Percentiles rank a stretch among this genome's conserved stretches.
These are phyloP conservation scores for Nycticorax nycticorax DNA, from an alignment of 2,113 vertebrate species.

Conservation along the genomic window DNA sequence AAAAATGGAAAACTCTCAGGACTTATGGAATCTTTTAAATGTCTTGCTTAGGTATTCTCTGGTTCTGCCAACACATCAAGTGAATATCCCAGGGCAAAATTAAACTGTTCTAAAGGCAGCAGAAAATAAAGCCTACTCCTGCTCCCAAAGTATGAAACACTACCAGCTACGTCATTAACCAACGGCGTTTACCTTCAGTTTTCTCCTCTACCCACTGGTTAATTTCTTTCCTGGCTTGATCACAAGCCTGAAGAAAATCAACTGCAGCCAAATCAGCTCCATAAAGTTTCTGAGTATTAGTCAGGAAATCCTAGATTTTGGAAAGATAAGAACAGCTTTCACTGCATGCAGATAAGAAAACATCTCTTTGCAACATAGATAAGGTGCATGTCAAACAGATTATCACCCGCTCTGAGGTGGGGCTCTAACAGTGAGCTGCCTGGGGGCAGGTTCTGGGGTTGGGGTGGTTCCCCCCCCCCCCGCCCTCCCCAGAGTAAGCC, in stretches of 20 bases:
- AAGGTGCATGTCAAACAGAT: not conserved
- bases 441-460: not conserved
- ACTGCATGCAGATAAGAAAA: not conserved
- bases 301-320: conserved; percentile 81
- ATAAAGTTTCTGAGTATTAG: conserved; percentile 82
- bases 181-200: conserved; percentile 81
- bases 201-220: conserved; percentile 90
- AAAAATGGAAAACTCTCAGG: not conserved
- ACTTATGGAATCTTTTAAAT: not conserved
- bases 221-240: conserved; percentile 80
- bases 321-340: not conserved
- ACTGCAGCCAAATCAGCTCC: conserved; percentile 83
- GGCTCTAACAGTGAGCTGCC: not conserved
- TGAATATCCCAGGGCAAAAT: not conserved
- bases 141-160: not conserved
- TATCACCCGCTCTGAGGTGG: not conserved
- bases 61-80: not conserved
- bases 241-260: conserved; percentile 80
- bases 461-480: accelerated
- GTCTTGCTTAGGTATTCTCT: not conserved
- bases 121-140: not conserved
- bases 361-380: not conserved
- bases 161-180: not conserved
- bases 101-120: not conserved
- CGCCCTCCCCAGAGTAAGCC: not conserved